Evolutionary conservation across 2,888 invertebrate genomes (phyloP).

Genomic region (Leucozona laternaria): DNA sequence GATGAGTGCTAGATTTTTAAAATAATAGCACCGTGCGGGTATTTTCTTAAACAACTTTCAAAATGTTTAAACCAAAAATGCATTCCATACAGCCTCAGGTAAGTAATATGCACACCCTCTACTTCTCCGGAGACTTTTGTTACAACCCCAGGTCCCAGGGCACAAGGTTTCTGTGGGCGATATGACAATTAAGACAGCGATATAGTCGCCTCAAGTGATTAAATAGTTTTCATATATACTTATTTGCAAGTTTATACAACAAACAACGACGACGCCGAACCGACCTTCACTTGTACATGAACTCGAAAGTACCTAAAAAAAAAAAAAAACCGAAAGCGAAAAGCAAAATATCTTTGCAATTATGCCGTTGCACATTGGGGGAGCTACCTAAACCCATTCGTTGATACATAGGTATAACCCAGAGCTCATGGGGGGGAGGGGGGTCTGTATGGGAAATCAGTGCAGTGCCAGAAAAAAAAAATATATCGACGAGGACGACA

Average conservation of each 20-base stretch:
- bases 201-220: conserved; percentile 32
- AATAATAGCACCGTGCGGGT: neutral
- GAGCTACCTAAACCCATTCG: neutral
- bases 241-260: conserved; percentile 23
- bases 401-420: neutral
- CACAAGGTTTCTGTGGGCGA: neutral
- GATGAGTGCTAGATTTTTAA: conserved; percentile 11
- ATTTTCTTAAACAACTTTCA: conserved; percentile 3
- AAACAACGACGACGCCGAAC: conserved; percentile 28
- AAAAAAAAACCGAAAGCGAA: conserved; percentile 25
- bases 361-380: conserved; percentile 65
- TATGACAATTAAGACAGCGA: conserved; percentile 2
- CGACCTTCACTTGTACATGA: conserved; percentile 72
- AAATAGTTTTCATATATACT: conserved; percentile 25
- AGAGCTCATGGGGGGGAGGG: neutral
- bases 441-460: conserved; percentile 11
- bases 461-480: neutral
- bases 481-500: conserved; percentile 13
- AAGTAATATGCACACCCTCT: neutral
- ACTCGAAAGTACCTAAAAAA: conserved; percentile 58
- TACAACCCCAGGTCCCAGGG: neutral
- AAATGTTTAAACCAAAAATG: neutral
- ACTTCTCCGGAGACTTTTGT: neutral
- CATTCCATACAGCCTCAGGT: neutral
- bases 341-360: conserved; percentile 61